These are phyloP conservation scores for Notodonta dromedarius DNA, from an alignment of 2,888 invertebrate genomes.

Conservation along the genomic window DNA sequence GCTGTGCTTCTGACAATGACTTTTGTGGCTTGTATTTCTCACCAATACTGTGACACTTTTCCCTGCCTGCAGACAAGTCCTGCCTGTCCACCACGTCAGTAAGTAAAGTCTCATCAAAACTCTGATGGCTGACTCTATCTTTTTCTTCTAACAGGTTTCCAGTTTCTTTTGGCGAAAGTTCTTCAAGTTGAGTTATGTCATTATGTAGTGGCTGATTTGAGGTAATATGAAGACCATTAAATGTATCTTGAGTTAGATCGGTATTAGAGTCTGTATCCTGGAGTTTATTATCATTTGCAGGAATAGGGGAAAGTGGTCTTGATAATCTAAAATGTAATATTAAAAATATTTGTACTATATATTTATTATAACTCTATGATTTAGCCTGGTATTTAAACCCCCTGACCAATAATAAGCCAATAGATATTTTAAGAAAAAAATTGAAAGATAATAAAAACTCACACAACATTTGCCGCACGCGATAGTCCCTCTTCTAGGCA, in stretches of 20 bases:
- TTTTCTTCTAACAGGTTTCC: slow-evolving; percentile 75
- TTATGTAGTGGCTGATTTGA: slow-evolving; percentile 36
- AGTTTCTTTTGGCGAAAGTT: slow-evolving; percentile 72
- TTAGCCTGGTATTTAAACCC: no score
- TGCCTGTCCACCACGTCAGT: slow-evolving; percentile 68
- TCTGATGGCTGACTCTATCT: slow-evolving; percentile 72
- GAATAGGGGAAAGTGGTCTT: slow-evolving; percentile 70
- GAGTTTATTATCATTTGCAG: slow-evolving; percentile 48
- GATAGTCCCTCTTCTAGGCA: slow-evolving; percentile 93
- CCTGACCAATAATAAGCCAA: no score
- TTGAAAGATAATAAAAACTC: slow-evolving; percentile 41
- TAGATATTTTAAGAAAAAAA: not conserved
- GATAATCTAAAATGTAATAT: slow-evolving; percentile 60
- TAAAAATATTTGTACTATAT: no score
- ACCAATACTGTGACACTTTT: slow-evolving; percentile 80
- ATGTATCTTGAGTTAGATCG: slow-evolving; percentile 51
- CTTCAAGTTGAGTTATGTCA: slow-evolving; percentile 61
- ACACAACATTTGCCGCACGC: slow-evolving; percentile 93
- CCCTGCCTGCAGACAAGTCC: slow-evolving; percentile 64
- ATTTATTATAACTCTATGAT: no score
- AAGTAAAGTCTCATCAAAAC: slow-evolving; percentile 71
- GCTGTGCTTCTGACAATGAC: slow-evolving; percentile 67
- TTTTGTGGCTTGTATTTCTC: slow-evolving; percentile 78
- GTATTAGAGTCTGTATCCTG: slow-evolving; percentile 49
- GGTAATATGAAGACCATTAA: slow-evolving; percentile 39